Base-by-base conservation (phyloP, 2,888 invertebrate species). In the Dendrolimus houi region DNA sequence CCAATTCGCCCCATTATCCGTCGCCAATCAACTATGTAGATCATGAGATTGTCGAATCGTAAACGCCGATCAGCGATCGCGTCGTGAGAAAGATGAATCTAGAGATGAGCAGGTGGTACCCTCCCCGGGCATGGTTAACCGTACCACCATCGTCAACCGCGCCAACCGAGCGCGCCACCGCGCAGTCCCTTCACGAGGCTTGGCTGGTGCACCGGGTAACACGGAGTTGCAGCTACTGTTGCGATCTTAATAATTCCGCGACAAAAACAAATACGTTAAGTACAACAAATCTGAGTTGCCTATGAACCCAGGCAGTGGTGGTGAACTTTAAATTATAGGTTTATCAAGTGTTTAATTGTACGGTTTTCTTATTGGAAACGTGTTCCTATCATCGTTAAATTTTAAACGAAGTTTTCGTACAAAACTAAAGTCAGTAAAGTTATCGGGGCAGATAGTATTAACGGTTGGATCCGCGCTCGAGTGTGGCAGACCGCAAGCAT, bases 401-500 rank as follows among this genome's bases (percentile, higher is more conserved):
- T 47, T 52, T 13, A 55, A 60, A 29, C 60, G 65, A 64, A 60
- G 68, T 69, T 80, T 85, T 86, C 84, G 77, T 72, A 70, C 69
- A 78, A 77, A 73, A 73, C 69, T 79, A 77, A 73, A 73, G 72
- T 75, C 75, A 77, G 85, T 80, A 84, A 82, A 79, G 85, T 88
- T 88, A 90, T 89, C 88, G 90, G 90, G 89, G 89, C 90, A 89
- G 85, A 89, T 84, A 90, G 80, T 75, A 77, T 87, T 89, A 90
- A 90, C 90, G 90, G 90, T 90, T 83, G 87, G 83, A 74, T 85
- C 87, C 81, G 86, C 89, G 87, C 83, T 90, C 85, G 81, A 87
- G 84, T 90, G 89, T 87, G 87, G 86, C 83, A 82, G 87, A 84
- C 83, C 83, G 84, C 87, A 86, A 89, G 85, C 90, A 90, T 90